Base-by-base conservation (phyloP, 2,888 invertebrate genomes). In the Archips xylosteana region DNA sequence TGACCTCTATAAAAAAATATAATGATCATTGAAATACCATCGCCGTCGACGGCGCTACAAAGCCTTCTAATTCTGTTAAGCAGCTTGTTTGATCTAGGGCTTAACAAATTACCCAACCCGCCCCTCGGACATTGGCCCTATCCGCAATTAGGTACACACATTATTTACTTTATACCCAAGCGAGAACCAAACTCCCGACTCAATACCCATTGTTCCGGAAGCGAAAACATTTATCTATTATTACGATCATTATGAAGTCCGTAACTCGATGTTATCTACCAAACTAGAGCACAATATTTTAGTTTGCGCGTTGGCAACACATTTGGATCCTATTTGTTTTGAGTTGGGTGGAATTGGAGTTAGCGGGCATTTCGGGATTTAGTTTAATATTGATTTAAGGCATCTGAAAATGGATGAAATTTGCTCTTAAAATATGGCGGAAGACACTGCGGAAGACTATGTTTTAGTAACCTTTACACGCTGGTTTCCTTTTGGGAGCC, bases 171-270 rank as follows among this genome's bases (percentile, higher is more conserved):
- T 70, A 60, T 42, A 34, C 65, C 49, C 23, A 10, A 51, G 12
- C 72, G n/a, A 49, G 34, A 68, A 47, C 54, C 45, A 3, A 49
- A 49, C 39, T 36, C 59, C 47, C 61, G 13, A 12, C 15, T 51
- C 71, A 45, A 64, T n/a, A 10, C 13, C 74, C 51, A 57, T 74
- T 74, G 74, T 74, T 74, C 45, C 64, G 49, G 15, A 23, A 42
- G 42, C 32, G 62, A 64, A 68, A 74, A 70, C 69, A 74, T 74
- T 69, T 65, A 74, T 74, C 74, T 74, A 70, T 70, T 74, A 70
- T 74, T 74, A 60, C 64, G 65, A 74, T 74, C 74, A 74, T 74
- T 74, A 74, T 69, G 64, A 74, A 74, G 69, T 74, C 69, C 65
- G 51, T 61, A 42, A 66, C 71, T 71, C 51, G 6, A 23, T 57